These are phyloP conservation scores for Bombylius major DNA, from an alignment of 2,888 invertebrate genomes.

Conservation along the genomic window DNA sequence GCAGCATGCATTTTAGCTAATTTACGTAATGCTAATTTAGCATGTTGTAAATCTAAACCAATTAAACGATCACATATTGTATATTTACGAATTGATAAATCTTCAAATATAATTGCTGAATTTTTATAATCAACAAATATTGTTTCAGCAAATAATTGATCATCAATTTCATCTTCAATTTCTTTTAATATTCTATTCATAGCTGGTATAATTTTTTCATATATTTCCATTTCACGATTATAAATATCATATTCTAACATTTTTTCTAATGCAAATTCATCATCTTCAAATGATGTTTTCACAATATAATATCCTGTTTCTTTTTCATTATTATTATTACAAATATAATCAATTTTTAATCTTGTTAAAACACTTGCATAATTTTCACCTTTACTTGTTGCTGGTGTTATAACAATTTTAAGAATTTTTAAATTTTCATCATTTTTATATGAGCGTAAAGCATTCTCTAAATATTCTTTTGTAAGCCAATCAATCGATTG, in stretches of 20 bases:
- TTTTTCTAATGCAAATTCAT: conserved; percentile 23
- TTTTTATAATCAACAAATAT: conserved; percentile 28
- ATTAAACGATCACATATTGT: conserved; percentile 26
- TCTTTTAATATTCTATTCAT: conserved; percentile 24
- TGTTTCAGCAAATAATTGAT: conserved; percentile 29
- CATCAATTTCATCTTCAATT: conserved; percentile 19
- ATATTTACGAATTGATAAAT: conserved; percentile 24
- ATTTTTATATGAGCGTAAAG: conserved; percentile 19
- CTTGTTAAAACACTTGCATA: conserved; percentile 26
- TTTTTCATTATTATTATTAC: conserved; percentile 3
- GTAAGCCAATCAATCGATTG: conserved; percentile 21
- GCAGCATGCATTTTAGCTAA: conserved; percentile 42
- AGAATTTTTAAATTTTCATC: conserved; percentile 18
- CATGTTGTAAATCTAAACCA: conserved; percentile 35
- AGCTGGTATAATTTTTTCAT: conserved; percentile 29
- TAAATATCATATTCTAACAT: conserved; percentile 32
- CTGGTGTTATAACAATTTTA: conserved; percentile 18
- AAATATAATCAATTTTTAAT: conserved; percentile 13
- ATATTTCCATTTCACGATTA: conserved; percentile 32
- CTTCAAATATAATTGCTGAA: conserved; percentile 31
- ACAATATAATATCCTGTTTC: conserved; percentile 22
- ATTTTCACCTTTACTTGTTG: conserved; percentile 25
- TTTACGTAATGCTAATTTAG: conserved; percentile 31
- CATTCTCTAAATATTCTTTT: conserved; percentile 20
- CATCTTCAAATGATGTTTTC: conserved; percentile 27